Evolutionary conservation across 2,888 invertebrate species (phyloP).

Genomic region (Leptinotarsa juncta): DNA sequence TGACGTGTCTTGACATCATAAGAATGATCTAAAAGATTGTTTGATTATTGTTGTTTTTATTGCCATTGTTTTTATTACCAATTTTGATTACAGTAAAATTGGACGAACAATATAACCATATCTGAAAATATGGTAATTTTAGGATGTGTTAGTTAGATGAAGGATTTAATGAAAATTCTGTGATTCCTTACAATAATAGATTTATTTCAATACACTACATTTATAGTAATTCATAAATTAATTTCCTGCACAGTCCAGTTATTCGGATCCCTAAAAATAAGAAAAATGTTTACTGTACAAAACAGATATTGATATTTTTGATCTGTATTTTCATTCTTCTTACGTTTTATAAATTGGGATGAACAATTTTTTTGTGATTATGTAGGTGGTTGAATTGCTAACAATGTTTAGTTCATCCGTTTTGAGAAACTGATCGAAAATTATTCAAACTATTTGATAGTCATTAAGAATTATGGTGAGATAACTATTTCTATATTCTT

Average conservation of each 20-base stretch:
- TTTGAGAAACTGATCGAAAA: no score
- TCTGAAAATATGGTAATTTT: no score
- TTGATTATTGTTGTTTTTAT: no score
- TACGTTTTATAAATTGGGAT: not conserved
- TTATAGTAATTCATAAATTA: slow-evolving; percentile 19
- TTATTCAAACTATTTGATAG: no score
- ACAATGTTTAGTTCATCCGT: no score
- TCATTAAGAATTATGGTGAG: no score
- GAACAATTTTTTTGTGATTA: not conserved
- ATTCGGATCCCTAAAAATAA: slow-evolving; percentile 54
- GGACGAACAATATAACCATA: no score
- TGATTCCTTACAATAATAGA: slow-evolving; percentile 29
- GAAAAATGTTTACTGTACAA: not conserved
- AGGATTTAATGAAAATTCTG: not conserved
- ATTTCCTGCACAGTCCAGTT: slow-evolving; percentile 30
- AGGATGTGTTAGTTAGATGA: not conserved
- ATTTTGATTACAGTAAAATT: no score
- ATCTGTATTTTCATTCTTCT: not conserved
- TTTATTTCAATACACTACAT: slow-evolving; percentile 32
- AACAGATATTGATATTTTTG: not conserved
- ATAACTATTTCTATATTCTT: not conserved
- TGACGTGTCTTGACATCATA: no score
- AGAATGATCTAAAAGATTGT: no score
- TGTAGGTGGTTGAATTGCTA: no score
- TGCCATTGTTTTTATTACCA: no score